Evolutionary conservation across 2,113 vertebrate species (phyloP).

Genomic region (Centrocercus urophasianus): DNA sequence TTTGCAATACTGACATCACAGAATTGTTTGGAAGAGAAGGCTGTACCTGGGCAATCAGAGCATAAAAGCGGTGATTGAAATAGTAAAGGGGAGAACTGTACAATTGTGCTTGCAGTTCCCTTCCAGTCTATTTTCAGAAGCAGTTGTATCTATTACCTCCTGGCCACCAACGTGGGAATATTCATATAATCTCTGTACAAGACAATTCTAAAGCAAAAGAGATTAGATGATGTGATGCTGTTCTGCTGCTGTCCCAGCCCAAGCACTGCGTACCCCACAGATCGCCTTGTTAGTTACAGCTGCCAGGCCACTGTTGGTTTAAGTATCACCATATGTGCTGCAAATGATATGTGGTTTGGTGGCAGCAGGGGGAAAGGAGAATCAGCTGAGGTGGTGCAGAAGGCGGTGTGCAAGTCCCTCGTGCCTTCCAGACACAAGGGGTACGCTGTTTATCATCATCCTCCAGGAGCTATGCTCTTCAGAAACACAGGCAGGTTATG

Average conservation of each 20-base stretch:
- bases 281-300: background rate
- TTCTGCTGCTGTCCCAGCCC: background rate
- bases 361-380: background rate
- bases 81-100: background rate
- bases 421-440: background rate
- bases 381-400: background rate
- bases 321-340: background rate
- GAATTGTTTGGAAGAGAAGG: background rate
- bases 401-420: background rate
- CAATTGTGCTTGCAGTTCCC: background rate
- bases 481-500: background rate
- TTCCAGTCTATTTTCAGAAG: conserved; percentile 4
- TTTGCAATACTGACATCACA: background rate
- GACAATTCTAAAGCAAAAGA: conserved; percentile 2
- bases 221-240: background rate
- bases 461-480: background rate
- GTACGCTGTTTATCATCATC: background rate
- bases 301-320: conserved; percentile 30
- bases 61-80: background rate
- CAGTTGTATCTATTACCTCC: background rate
- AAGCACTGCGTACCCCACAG: background rate
- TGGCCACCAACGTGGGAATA: background rate
- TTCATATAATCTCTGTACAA: background rate
- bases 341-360: conserved; percentile 38
- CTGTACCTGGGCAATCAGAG: background rate